These are phyloP conservation scores for Nanger granti DNA, from an alignment of 2,113 vertebrate genomes.

Conservation along the genomic window DNA sequence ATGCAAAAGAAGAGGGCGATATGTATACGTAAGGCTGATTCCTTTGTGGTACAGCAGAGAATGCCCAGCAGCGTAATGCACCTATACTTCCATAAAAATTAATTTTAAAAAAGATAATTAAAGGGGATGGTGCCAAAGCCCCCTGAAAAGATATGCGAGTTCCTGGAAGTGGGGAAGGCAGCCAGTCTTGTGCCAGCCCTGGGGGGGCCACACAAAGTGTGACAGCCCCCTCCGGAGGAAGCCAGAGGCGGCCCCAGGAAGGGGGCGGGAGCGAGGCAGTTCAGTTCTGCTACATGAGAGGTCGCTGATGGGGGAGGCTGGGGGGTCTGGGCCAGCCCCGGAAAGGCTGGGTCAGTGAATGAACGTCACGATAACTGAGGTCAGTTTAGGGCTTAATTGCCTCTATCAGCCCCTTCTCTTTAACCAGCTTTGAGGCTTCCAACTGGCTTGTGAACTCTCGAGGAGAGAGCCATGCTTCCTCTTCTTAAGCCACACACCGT, in stretches of 20 bases:
- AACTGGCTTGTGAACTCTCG: background rate
- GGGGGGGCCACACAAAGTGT: background rate
- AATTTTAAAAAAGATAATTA: background rate
- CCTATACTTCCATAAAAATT: background rate
- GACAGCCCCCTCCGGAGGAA: background rate
- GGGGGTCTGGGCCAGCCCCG: fast-evolving
- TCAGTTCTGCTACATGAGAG: fast-evolving
- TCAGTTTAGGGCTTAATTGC: background rate
- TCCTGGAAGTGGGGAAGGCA: too few species aligned
- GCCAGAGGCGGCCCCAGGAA: fast-evolving
- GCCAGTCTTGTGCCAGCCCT: background rate
- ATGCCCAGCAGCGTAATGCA: background rate
- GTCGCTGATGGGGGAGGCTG: fast-evolving
- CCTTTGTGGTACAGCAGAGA: background rate
- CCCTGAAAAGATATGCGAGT: fast-evolving
- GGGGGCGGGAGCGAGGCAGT: fast-evolving
- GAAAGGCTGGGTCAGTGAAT: background rate
- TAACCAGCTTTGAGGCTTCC: background rate
- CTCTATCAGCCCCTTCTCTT: background rate
- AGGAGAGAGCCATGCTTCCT: background rate
- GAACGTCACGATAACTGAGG: fast-evolving
- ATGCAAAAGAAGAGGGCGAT: background rate
- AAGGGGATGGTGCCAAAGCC: background rate
- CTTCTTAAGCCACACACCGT: fast-evolving
- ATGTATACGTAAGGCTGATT: fast-evolving